Evolutionary conservation across 2,888 invertebrate genomes (phyloP), one percentile per base, ranked within the genome.

Genomic region (Sialis fuliginosa): DNA sequence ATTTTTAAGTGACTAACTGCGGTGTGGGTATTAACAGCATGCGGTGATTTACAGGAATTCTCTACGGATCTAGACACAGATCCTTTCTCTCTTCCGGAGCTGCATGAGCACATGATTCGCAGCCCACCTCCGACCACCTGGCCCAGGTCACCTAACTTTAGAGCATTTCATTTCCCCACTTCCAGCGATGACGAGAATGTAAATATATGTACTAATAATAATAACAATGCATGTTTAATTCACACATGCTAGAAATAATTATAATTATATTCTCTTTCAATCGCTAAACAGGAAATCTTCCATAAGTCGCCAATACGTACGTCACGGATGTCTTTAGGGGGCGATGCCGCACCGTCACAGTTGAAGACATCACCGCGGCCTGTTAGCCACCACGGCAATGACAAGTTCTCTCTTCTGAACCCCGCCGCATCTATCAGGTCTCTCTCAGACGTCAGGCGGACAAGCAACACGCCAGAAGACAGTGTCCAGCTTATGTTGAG

Each of bases 61-160:
- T 62, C 67, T n/a, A 61, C 65, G 48, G 68, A 70, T 52, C 55
- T 70, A 12, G 81, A 81, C 58, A 74, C 79, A 44, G 83, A 84
- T 60, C 82, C 83, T 0, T 60, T 83, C 52, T 79, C 81, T 30
- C 64, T 85, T 50, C 82, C 82, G 51, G 84, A 84, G 63, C 79
- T 85, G 48, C 86, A 86, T 57, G 82, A 86, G 58, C 84, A 86
- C 60, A 77, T 86, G 73, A 84, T 86, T 45, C 69, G 86, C 50
- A 84, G 83, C 53, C 86, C 86, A 32, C 86, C 86, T 3, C 86
- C 86, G 0, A 81, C 77, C 13, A 77, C 76, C 52, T 83, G 84
- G 82, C 81, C 83, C 32, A 68, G 70, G 54, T 70, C 72, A 39
- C 72, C 74, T n/a, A 68, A 67, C 57, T 68, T 64, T 54, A 63